Base-by-base conservation (phyloP, 2,888 invertebrate species). In the Pseudococcus viburni region DNA sequence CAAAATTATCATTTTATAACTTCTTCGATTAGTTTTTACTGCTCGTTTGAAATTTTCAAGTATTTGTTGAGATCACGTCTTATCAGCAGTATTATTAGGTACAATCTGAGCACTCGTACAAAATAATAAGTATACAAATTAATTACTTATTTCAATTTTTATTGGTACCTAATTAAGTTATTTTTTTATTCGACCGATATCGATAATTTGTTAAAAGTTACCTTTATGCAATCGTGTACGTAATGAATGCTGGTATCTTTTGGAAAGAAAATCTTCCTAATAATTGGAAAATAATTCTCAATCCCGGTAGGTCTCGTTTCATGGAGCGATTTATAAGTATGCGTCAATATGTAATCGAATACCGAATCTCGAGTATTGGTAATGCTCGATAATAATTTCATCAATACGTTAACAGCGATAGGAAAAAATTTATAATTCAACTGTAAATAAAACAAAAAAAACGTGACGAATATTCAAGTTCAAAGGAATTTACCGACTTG, bases 391-490 rank as follows among this genome's bases (percentile, higher is more conserved):
- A 83, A 19, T 46, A 83, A n/a, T 19, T 46, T 83, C 80, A 83
- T 83, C 11, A 83, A 19, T 19, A 83, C 46, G 22, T 83, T 83
- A 83, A 46, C 19, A 11, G 46, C 80, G 15, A 83, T 83, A 22
- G 80, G 80, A 83, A 83, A 83, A 83, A 83, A 83, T 46, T 46
- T 42, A 46, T 83, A 83, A 83, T 83, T 46, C 46, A 83, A 6
- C 80, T 83, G 46, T 26, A 42, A 39, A 46, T 6, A 73, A 33
- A 33, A 33, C 12, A 33, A 33, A 33, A 19, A 19, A 48, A 85
- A 26, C 8, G 17, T 15, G 55, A 55, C 6, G 6, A 42, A 42
- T 39, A 39, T 8, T 42, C 42, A 42, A 55, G 15, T 55, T 55
- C 15, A n/a, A 55, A 85, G n/a, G 4, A 55, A 51, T 8, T 51